Conservation (phyloP, 2,113 vertebrate genomes). For the Picathartes gymnocephalus region DNA sequence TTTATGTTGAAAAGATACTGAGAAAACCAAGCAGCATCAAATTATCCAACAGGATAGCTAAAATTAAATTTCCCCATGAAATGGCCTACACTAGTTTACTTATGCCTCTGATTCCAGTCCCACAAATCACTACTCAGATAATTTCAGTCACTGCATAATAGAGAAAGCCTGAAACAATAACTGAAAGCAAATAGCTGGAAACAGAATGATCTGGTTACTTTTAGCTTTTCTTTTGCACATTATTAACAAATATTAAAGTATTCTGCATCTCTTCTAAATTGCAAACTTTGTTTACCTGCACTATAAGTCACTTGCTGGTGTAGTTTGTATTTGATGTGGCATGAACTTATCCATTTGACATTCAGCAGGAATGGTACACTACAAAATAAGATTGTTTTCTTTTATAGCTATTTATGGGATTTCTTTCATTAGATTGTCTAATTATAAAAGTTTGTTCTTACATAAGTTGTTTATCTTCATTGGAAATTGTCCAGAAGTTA, state of each 20-base stretch:
- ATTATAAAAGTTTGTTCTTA: not conserved
- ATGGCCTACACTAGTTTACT: not conserved
- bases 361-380: not conserved
- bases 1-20: not conserved
- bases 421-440: not conserved
- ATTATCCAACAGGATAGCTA: not conserved
- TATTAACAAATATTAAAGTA: not conserved
- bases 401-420: not conserved
- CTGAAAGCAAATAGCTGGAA: not conserved
- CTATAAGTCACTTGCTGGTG: not conserved
- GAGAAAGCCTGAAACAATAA: not conserved
- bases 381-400: not conserved
- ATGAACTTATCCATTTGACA: fast-evolving
- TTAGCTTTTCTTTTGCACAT: not conserved
- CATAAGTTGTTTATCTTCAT: not conserved
- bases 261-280: not conserved
- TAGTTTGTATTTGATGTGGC: not conserved
- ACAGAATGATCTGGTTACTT: not conserved
- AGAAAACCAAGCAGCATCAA: not conserved
- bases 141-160: not conserved
- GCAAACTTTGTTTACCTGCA: not conserved
- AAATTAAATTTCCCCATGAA: not conserved
- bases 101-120: not conserved
- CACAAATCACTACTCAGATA: not conserved
- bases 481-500: not conserved